Evolutionary conservation across 2,888 invertebrate species (phyloP).

Genomic region (Nezara viridula): DNA sequence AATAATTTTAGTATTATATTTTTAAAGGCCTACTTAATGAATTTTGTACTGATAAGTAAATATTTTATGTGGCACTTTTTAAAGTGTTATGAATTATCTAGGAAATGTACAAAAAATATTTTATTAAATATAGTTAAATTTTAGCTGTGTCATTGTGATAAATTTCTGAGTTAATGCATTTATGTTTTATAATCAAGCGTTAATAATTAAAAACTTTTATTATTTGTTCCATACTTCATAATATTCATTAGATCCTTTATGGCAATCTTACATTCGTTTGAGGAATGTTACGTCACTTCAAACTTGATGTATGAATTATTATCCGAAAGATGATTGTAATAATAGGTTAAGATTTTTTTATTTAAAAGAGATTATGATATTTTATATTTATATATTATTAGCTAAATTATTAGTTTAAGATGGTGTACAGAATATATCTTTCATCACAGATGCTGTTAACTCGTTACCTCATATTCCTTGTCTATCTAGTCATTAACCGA

Average conservation of each 20-base stretch:
- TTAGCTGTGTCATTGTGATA: slow-evolving; percentile 46
- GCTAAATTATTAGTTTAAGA: slow-evolving; percentile 10
- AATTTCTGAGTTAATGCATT: slow-evolving; percentile 45
- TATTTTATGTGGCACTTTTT: background rate
- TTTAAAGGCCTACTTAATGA: slow-evolving; percentile 25
- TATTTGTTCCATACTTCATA: background rate
- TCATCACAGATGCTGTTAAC: slow-evolving; percentile 45
- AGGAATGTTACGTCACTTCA: background rate
- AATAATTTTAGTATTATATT: slow-evolving; percentile 5
- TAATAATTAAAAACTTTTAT: background rate
- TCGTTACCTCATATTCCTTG: slow-evolving; percentile 58
- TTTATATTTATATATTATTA: slow-evolving; percentile 16
- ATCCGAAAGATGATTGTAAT: slow-evolving; percentile 14
- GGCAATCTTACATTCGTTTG: background rate
- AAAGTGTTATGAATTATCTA: background rate
- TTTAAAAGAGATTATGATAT: slow-evolving; percentile 36
- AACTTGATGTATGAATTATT: background rate
- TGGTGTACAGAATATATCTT: slow-evolving; percentile 2
- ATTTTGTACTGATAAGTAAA: slow-evolving; percentile 1
- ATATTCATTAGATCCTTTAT: background rate
- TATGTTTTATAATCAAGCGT: slow-evolving; percentile 9
- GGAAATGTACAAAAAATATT: slow-evolving; percentile 39
- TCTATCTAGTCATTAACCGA: slow-evolving; percentile 53
- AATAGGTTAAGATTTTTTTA: slow-evolving; percentile 30
- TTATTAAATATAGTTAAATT: slow-evolving; percentile 47